These are phyloP conservation scores for Diadophis punctatus DNA, from an alignment of 2,113 vertebrate genomes.

Conservation along the genomic window DNA sequence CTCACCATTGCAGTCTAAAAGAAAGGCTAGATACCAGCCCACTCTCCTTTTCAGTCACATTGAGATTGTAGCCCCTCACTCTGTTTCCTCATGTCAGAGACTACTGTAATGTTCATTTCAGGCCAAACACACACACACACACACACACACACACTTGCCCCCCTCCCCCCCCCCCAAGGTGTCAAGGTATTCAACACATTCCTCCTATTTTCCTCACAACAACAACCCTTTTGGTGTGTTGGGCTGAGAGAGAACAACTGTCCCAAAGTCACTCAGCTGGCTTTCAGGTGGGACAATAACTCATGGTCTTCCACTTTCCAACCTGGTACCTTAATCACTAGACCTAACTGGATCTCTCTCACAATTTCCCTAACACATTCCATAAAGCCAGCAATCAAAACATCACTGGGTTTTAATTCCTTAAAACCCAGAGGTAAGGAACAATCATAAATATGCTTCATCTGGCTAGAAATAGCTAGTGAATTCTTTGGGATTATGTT, in stretches of 20 bases:
- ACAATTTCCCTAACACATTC: background rate
- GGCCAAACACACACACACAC: too few species aligned
- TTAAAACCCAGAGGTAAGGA: background rate
- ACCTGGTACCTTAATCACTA: background rate
- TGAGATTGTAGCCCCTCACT: background rate
- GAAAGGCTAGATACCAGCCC: background rate
- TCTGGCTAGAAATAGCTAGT: constrained; percentile 19
- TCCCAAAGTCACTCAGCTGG: background rate
- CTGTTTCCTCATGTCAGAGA: background rate
- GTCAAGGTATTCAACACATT: background rate
- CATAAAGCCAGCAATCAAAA: background rate
- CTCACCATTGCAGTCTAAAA: background rate
- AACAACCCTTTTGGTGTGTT: background rate
- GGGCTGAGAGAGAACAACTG: background rate
- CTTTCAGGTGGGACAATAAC: background rate
- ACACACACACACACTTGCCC: too few species aligned
- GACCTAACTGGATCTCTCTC: background rate
- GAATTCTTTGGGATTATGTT: constrained; percentile 51
- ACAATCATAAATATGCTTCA: background rate
- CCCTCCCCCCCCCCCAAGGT: fast-evolving
- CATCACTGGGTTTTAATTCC: background rate
- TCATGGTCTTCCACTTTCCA: background rate
- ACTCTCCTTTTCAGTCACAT: background rate
- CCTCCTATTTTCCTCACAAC: background rate
- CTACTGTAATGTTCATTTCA: background rate